A percentile compares a stretch with the other conserved stretches of the same genome.
Conservation (phyloP, 37 sponge, comb jelly and placozoan species). For the Amphimedon queenslandica region DNA sequence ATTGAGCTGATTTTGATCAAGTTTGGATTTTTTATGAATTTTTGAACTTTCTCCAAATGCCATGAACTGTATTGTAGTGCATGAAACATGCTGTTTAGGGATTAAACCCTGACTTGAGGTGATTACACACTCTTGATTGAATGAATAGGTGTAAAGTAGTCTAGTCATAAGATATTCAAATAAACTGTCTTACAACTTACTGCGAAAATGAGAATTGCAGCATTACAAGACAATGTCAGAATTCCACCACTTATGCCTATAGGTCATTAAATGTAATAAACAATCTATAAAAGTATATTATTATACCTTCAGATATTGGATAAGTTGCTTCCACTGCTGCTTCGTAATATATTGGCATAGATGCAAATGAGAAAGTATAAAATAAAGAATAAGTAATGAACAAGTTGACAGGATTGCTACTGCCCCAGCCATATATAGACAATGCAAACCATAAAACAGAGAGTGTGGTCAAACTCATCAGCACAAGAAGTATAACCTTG, state of each 20-base stretch:
- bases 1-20: too few species aligned
- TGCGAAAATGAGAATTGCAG: background rate
- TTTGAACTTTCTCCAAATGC: too few species aligned
- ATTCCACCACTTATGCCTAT: background rate
- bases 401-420: slow-evolving; percentile 16
- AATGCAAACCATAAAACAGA: slow-evolving; percentile 25
- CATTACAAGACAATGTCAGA: background rate
- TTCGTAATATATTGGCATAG: slow-evolving; percentile 30
- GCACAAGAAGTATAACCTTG: slow-evolving; percentile 19
- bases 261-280: background rate
- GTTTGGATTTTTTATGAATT: too few species aligned
- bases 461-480: slow-evolving; percentile 19
- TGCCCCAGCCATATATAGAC: slow-evolving; percentile 22
- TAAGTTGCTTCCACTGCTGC: slow-evolving; percentile 38
- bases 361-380: slow-evolving; percentile 28
- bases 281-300: background rate
- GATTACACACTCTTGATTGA: too few species aligned
- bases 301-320: slow-evolving; percentile 37
- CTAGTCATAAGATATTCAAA: too few species aligned
- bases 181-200: background rate
- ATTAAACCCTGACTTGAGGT: too few species aligned
- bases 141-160: too few species aligned
- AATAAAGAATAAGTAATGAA: slow-evolving; percentile 13
- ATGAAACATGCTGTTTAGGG: too few species aligned
- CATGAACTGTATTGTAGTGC: too few species aligned